phyloP scores from a whole-genome alignment of 1,140 invertebrate genomes.

The Euura saliciscinereae region DNA sequence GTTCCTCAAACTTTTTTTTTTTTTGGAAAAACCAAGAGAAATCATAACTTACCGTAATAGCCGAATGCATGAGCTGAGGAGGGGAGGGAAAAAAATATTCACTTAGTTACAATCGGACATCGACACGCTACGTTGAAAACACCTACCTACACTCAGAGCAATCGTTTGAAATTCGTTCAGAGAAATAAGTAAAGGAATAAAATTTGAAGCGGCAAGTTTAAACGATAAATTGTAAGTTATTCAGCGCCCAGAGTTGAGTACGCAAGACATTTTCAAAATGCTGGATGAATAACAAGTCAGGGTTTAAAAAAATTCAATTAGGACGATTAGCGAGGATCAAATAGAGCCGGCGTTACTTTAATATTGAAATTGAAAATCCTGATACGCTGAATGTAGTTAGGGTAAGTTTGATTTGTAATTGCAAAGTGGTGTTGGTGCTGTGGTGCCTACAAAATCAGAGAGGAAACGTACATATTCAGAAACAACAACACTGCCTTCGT shows the following conservation, averaged over 20 bases:
- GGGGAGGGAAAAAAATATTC: constrained; percentile 70
- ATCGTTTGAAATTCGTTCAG: neutral
- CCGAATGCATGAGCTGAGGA: constrained; percentile 93
- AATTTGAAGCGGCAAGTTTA: no score
- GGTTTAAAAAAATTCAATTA: neutral
- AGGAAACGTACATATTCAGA: constrained; percentile 62
- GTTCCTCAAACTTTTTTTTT: constrained; percentile 21
- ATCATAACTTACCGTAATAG: constrained; percentile 98
- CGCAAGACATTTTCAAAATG: neutral
- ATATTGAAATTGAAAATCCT: neutral
- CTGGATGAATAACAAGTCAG: neutral
- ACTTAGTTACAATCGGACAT: constrained; percentile 57
- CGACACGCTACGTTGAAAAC: constrained; percentile 39
- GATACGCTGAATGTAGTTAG: constrained; percentile 51
- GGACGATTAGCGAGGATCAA: neutral
- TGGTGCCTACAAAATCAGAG: constrained; percentile 29
- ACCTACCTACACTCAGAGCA: constrained; percentile 52
- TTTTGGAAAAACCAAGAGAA: constrained; percentile 64
- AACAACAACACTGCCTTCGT: constrained; percentile 7
- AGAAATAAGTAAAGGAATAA: no score
- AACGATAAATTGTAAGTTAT: no score
- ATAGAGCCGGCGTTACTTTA: neutral
- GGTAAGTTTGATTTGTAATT: constrained; percentile 25
- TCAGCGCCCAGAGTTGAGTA: no score
- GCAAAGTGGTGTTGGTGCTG: constrained; percentile 21